These are phyloP conservation scores for Leptinotarsa peninsularis DNA, from an alignment of 2,888 invertebrate species.

Conservation along the genomic window DNA sequence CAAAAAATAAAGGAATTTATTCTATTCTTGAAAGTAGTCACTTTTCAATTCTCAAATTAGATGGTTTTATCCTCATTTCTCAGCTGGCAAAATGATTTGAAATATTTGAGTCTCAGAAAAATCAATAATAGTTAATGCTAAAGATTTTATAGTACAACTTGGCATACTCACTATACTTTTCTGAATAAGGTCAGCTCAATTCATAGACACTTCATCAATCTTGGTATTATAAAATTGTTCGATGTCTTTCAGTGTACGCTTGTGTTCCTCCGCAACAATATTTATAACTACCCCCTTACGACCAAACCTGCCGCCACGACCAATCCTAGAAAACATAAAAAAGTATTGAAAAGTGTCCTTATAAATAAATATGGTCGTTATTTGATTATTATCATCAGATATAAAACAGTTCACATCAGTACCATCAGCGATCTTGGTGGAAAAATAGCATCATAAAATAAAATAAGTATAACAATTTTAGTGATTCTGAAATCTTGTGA, in stretches of 20 bases:
- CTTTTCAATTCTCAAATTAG: too few species aligned
- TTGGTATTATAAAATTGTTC: constrained; percentile 98
- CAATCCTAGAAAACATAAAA: constrained; percentile 80
- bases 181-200: constrained; percentile 99
- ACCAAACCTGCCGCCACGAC: constrained; percentile 99
- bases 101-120: constrained; percentile 61
- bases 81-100: too few species aligned
- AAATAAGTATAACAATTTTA: too few species aligned
- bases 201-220: constrained; percentile 99
- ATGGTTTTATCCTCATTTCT: too few species aligned
- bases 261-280: constrained; percentile 97
- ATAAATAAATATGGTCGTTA: not conserved
- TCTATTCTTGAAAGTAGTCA: too few species aligned
- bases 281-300: constrained; percentile 93
- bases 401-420: constrained; percentile 43
- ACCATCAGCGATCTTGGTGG: constrained; percentile 56
- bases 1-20: too few species aligned
- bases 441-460: constrained; percentile 42
- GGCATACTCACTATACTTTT: constrained; percentile 58
- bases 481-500: too few species aligned
- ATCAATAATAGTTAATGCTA: constrained; percentile 60
- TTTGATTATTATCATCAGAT: constrained; percentile 30
- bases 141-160: constrained; percentile 67
- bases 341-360: constrained; percentile 1
- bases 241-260: constrained; percentile 93